Evolutionary conservation across 2,797 vertebrate genomes (phyloP).

Genomic region (Enteromius trimaculatus): DNA sequence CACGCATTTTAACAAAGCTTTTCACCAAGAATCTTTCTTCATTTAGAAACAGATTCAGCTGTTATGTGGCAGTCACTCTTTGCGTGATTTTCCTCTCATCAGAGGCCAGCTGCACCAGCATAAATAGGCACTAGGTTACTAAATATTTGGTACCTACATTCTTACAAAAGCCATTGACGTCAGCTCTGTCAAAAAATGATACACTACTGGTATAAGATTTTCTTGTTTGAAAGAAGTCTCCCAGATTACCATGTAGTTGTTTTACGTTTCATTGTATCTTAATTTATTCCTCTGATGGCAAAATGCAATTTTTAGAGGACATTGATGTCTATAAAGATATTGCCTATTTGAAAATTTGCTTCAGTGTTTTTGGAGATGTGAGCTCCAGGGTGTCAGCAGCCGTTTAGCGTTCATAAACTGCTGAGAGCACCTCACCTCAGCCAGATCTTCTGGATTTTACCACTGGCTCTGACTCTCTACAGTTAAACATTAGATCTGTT

Average conservation of each 20-base stretch:
- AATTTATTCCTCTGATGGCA: neutral
- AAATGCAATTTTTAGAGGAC: neutral
- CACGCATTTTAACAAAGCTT: slow-evolving; percentile 22
- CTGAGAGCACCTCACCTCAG: too few relatives aligned
- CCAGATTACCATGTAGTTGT: neutral
- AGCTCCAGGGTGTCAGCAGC: too few relatives aligned
- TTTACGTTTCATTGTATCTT: neutral
- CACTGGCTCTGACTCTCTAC: too few relatives aligned
- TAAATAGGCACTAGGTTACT: neutral
- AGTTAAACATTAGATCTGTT: too few relatives aligned
- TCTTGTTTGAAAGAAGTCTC: neutral
- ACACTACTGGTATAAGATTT: neutral
- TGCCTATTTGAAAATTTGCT: too few relatives aligned
- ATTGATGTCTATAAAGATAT: too few relatives aligned
- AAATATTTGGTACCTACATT: neutral
- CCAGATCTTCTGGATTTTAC: too few relatives aligned
- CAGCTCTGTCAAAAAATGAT: neutral
- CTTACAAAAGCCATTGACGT: neutral
- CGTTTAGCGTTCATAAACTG: too few relatives aligned
- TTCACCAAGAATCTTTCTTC: neutral
- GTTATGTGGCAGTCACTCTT: neutral
- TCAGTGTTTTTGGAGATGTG: neutral
- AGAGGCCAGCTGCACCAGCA: neutral
- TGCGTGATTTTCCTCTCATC: neutral
- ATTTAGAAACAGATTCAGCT: neutral